A percentile compares a stretch with the other conserved stretches of the same genome.
These are phyloP conservation scores for Gambusia affinis DNA, from an alignment of 2,113 vertebrate genomes.

Conservation along the genomic window DNA sequence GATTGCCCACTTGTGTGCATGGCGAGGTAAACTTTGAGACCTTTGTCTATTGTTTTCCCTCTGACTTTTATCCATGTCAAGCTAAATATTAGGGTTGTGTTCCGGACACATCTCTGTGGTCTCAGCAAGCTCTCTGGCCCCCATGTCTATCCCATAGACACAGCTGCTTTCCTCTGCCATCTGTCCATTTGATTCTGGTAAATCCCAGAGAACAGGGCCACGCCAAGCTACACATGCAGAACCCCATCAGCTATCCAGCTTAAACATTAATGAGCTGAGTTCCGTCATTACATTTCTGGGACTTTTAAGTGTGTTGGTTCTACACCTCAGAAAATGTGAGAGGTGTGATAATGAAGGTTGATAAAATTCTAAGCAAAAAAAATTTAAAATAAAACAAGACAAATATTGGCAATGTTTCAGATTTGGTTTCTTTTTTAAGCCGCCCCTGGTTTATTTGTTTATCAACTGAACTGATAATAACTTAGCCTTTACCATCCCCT, in stretches of 20 bases:
- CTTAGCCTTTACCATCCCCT: too few species aligned
- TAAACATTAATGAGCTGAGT: constrained; percentile 66
- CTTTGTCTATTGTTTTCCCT: constrained; percentile 22
- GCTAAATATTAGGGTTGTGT: constrained; percentile 37
- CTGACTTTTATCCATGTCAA: constrained; percentile 22
- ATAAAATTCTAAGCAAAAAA: neutral
- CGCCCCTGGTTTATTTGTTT: neutral
- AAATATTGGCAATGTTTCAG: constrained; percentile 11
- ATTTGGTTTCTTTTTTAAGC: neutral
- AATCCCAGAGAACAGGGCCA: constrained; percentile 52
- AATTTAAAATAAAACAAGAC: neutral
- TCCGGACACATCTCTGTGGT: constrained; percentile 14
- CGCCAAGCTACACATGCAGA: constrained; percentile 43
- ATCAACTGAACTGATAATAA: neutral
- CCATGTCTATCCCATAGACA: constrained; percentile 44
- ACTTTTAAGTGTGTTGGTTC: constrained; percentile 23
- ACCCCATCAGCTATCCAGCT: constrained; percentile 60
- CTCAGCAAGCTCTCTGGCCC: constrained; percentile 9
- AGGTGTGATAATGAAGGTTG: constrained; percentile 10
- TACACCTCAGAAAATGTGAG: neutral
- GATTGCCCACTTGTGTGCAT: neutral
- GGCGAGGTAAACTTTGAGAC: neutral
- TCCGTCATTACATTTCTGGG: constrained; percentile 39
- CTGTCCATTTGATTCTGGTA: constrained; percentile 58
- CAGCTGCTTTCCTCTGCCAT: constrained; percentile 64